Evolutionary conservation across 2,797 vertebrate species (phyloP).

Genomic region (Sebastes flavidus): DNA sequence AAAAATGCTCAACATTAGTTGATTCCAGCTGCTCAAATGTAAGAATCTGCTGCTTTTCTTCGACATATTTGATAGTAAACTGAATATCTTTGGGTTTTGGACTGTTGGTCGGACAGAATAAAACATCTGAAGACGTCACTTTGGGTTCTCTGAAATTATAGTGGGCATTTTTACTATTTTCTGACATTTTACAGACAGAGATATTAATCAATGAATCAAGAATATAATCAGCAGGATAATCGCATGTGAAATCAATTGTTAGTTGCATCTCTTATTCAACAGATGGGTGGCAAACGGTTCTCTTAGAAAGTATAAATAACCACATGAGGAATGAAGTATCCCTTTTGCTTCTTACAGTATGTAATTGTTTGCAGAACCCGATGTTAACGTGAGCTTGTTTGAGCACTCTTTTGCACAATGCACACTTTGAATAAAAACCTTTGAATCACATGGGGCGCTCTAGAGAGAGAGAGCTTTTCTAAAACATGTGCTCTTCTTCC

Average conservation of each 20-base stretch:
- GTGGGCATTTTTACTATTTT: background rate
- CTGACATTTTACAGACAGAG: background rate
- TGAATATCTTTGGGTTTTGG: background rate
- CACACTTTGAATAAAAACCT: background rate
- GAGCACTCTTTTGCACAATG: background rate
- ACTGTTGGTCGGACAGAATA: background rate
- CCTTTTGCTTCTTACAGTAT: background rate
- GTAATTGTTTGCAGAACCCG: background rate
- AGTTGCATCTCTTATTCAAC: background rate
- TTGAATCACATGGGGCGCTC: background rate
- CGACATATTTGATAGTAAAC: background rate
- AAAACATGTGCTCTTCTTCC: background rate
- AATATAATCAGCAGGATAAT: background rate
- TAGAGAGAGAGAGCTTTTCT: background rate
- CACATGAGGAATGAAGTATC: background rate
- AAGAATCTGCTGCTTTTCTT: background rate
- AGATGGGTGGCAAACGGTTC: background rate
- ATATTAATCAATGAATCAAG: background rate
- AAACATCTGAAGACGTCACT: background rate
- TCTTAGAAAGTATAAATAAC: background rate
- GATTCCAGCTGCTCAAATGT: background rate
- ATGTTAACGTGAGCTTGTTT: background rate
- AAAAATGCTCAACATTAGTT: background rate
- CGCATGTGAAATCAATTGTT: background rate
- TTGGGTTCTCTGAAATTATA: background rate